These are phyloP conservation scores for Cairina moschata DNA, from an alignment of 2,113 vertebrate genomes.

Conservation along the genomic window DNA sequence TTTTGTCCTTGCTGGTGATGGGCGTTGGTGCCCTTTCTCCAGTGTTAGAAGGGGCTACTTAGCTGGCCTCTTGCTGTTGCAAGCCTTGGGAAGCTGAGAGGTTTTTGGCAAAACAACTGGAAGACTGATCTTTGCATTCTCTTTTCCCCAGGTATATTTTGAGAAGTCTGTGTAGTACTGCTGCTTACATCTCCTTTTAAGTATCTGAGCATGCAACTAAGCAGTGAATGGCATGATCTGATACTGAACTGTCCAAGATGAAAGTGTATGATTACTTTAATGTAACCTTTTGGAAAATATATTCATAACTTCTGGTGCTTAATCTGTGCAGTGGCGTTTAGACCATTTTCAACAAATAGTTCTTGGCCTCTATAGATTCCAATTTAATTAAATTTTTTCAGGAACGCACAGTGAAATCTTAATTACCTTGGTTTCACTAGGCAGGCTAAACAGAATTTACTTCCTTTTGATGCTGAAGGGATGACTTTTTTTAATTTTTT, in stretches of 20 bases:
- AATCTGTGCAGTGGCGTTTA: background rate
- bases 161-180: background rate
- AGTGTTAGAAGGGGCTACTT: background rate
- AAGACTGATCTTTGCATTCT: background rate
- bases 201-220: background rate
- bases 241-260: background rate
- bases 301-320: background rate
- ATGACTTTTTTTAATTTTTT: background rate
- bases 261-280: background rate
- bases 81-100: background rate
- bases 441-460: background rate
- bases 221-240: background rate
- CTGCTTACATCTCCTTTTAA: background rate
- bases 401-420: background rate
- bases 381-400: background rate
- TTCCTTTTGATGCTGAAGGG: background rate
- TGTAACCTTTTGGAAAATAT: background rate
- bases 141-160: background rate
- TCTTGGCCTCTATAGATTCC: background rate
- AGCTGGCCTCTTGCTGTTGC: no score
- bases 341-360: background rate
- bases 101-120: background rate
- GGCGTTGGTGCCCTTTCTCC: background rate
- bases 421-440: background rate
- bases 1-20: background rate